These are phyloP conservation scores for Oscheius onirici DNA, from an alignment of 2,888 invertebrate species.

Conservation along the genomic window DNA sequence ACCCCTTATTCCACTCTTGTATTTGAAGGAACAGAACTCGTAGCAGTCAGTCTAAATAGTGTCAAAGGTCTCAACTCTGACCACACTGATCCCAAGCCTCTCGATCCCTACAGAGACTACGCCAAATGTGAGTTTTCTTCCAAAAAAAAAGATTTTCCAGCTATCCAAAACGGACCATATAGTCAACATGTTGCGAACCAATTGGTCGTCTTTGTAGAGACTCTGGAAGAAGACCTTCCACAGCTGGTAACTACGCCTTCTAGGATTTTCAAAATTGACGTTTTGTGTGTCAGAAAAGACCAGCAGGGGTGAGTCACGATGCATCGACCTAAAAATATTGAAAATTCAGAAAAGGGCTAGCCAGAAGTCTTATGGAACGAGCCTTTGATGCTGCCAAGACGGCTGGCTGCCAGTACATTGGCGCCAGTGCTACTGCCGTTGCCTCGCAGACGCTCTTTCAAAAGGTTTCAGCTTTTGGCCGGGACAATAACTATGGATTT, in stretches of 20 bases:
- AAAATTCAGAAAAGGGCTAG: conserved; percentile 50
- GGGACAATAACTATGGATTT: neutral
- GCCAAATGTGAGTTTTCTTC: conserved; percentile 25
- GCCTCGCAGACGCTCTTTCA: conserved; percentile 49
- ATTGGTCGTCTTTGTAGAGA: conserved; percentile 40
- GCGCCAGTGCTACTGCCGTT: conserved; percentile 46
- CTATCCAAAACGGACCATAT: conserved; percentile 45
- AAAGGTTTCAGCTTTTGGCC: conserved; percentile 28
- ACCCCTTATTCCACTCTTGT: conserved; percentile 43
- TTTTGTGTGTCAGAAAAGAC: conserved; percentile 45
- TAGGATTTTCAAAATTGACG: conserved; percentile 53
- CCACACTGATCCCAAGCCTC: neutral
- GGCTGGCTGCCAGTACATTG: conserved; percentile 40
- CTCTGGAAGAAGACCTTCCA: conserved; percentile 44
- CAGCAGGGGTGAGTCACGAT: conserved; percentile 41
- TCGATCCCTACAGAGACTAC: conserved; percentile 49
- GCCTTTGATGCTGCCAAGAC: conserved; percentile 36
- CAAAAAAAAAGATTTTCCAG: conserved; percentile 5
- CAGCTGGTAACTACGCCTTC: conserved; percentile 18
- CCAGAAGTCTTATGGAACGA: conserved; percentile 35
- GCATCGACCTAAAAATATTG: neutral
- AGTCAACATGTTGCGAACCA: conserved; percentile 41
- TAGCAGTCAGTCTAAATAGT: conserved; percentile 43
- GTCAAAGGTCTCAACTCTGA: conserved; percentile 30
- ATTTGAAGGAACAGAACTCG: conserved; percentile 37